These are phyloP conservation scores for Ips nitidus DNA, from an alignment of 1,140 invertebrate species.

Conservation along the genomic window DNA sequence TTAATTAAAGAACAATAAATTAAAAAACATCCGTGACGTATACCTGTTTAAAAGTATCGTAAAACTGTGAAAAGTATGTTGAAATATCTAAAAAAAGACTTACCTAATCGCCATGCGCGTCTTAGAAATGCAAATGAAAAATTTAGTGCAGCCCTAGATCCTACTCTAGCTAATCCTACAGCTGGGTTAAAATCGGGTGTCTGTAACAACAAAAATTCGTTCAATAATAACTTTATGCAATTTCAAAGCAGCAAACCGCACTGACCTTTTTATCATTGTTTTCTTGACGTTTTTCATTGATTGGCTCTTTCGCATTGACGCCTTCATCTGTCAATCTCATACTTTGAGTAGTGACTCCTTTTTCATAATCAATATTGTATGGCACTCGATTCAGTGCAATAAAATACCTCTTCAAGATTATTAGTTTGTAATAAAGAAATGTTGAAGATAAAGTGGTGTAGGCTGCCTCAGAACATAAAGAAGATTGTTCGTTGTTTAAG, in stretches of 20 bases:
- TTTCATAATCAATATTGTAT: slow-evolving; percentile 53
- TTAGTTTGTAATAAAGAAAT: slow-evolving; percentile 65
- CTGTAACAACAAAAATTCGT: no score
- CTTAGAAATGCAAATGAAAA: slow-evolving; percentile 91
- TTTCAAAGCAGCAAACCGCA: no score
- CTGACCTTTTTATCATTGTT: no score
- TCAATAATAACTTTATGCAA: no score
- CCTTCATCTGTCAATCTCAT: no score
- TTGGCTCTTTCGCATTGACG: no score
- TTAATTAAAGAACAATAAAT: no score
- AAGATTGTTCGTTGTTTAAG: slow-evolving; percentile 68
- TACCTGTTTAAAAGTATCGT: no score
- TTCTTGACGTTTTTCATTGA: no score
- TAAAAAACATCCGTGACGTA: no score
- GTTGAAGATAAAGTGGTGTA: slow-evolving; percentile 68
- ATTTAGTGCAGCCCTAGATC: slow-evolving; percentile 87
- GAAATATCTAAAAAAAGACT: no score
- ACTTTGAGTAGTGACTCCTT: slow-evolving; percentile 27
- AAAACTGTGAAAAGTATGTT: no score
- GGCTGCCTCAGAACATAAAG: slow-evolving; percentile 65
- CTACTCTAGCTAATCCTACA: slow-evolving; percentile 78
- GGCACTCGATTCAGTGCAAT: slow-evolving; percentile 61
- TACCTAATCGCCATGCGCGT: slow-evolving; percentile 84
- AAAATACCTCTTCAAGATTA: slow-evolving; percentile 70
- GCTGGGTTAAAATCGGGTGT: slow-evolving; percentile 42